Conservation (phyloP, 2,888 invertebrate genomes). For the Andrena bicolor region DNA sequence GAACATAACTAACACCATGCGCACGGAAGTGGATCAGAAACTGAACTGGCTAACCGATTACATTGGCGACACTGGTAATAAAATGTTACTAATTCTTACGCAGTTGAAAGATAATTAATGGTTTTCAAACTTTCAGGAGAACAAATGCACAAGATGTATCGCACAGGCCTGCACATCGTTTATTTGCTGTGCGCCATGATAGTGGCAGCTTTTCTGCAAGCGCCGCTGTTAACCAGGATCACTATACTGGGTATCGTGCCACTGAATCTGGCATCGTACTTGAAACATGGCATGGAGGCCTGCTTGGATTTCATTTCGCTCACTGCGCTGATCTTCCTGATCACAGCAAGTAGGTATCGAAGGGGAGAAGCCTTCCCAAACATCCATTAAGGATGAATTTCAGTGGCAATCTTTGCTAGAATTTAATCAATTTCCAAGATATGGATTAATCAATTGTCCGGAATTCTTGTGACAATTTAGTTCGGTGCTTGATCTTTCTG, state of each 20-base stretch:
- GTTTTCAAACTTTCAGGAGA: slow-evolving; percentile 74
- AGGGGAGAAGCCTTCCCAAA: background rate
- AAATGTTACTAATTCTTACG: background rate
- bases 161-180: slow-evolving; percentile 74
- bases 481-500: too few relatives aligned
- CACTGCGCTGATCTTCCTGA: slow-evolving; percentile 79
- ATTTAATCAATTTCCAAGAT: too few relatives aligned
- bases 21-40: slow-evolving; percentile 80
- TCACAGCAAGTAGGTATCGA: slow-evolving; percentile 79
- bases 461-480: too few relatives aligned
- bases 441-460: too few relatives aligned
- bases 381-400: too few relatives aligned
- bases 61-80: slow-evolving; percentile 80
- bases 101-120: background rate
- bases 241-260: slow-evolving; percentile 81
- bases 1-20: slow-evolving; percentile 79
- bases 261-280: slow-evolving; percentile 79
- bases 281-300: slow-evolving; percentile 81
- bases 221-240: slow-evolving; percentile 80
- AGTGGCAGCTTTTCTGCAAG: slow-evolving; percentile 81
- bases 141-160: slow-evolving; percentile 78
- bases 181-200: slow-evolving; percentile 82
- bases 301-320: slow-evolving; percentile 82
- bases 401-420: too few relatives aligned
- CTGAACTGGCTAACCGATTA: slow-evolving; percentile 82